Base-by-base conservation (phyloP, 2,888 invertebrate genomes). In the Sesamia inferens region DNA sequence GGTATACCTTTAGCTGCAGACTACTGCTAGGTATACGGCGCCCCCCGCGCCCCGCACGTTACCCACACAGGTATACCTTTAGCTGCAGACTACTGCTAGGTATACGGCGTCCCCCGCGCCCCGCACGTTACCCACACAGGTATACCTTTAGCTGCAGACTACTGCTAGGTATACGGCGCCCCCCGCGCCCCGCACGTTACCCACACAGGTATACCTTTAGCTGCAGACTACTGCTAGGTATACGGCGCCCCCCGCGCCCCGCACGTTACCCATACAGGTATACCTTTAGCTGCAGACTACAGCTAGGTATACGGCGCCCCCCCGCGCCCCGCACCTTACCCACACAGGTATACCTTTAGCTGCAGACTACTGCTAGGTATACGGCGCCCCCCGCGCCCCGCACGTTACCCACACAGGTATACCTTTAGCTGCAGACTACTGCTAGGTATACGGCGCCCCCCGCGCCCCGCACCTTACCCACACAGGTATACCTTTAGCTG, bases 31-130 rank as follows among this genome's bases (percentile, higher is more conserved):
- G n/a, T n/a, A n/a, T n/a, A n/a, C n/a, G n/a, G 90, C 92, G 6
- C 89, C 92, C 0, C 92, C 91, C 65, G 90, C 91, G 42, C 89
- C 91, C 0, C 70, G 91, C 24, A 83, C 90, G 0, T 74, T 91
- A 24, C 92, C 92, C 0, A 65, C 90, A 4, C 93, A 92, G 88
- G 91, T 65, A 44, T 22, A 22, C 11, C n/a, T 54, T 5, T 22
- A 55, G 11, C 55, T 22, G 2, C 22, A 55, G 5, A 22, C 11
- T 39, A 39, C 7, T 39, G 39, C 39, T 39, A 39, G 39, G 39
- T 39, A 6, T 7, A 39, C 39, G 39, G 90, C 92, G 6, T 88
- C 92, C 0, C 92, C 90, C 65, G 90, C 91, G 42, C 89, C 91
- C 0, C 70, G 90, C 24, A 83, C 90, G 0, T 74, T 91, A 24